phyloP scores from a whole-genome alignment of 1,140 invertebrate species.

The Epicauta chinensis region DNA sequence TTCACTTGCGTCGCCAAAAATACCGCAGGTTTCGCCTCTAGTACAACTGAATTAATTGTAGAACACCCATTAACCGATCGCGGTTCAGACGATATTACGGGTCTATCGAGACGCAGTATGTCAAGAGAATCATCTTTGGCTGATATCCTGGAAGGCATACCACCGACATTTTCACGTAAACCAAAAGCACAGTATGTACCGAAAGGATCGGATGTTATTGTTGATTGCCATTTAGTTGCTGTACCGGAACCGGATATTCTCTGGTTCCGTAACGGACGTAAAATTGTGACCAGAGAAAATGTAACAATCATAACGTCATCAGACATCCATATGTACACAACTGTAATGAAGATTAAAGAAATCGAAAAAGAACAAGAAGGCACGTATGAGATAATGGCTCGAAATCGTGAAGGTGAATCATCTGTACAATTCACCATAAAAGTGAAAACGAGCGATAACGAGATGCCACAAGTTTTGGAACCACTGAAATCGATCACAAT shows the following conservation, averaged over 20 bases:
- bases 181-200: slow-evolving; percentile 77
- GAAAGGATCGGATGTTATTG: slow-evolving; percentile 69
- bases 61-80: slow-evolving; percentile 83
- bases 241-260: slow-evolving; percentile 84
- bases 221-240: slow-evolving; percentile 80
- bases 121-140: slow-evolving; percentile 85
- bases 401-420: slow-evolving; percentile 86
- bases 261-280: slow-evolving; percentile 73
- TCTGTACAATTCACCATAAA: slow-evolving; percentile 74
- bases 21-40: slow-evolving; percentile 84
- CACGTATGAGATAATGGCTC: slow-evolving; percentile 78
- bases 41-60: slow-evolving; percentile 82
- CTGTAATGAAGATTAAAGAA: slow-evolving; percentile 70
- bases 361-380: slow-evolving; percentile 78
- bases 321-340: slow-evolving; percentile 86
- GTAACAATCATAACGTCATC: slow-evolving; percentile 69
- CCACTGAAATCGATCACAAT: slow-evolving; percentile 66
- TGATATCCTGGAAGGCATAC: slow-evolving; percentile 86
- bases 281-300: slow-evolving; percentile 60
- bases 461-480: slow-evolving; percentile 75
- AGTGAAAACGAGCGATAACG: slow-evolving; percentile 67
- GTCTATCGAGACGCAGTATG: slow-evolving; percentile 70
- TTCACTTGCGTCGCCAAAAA: slow-evolving; percentile 97
- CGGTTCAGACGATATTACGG: slow-evolving; percentile 77
- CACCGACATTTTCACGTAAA: slow-evolving; percentile 85